These are phyloP conservation scores for Drosophila subobscura DNA, from an alignment of 1,140 invertebrate genomes.

Conservation along the genomic window DNA sequence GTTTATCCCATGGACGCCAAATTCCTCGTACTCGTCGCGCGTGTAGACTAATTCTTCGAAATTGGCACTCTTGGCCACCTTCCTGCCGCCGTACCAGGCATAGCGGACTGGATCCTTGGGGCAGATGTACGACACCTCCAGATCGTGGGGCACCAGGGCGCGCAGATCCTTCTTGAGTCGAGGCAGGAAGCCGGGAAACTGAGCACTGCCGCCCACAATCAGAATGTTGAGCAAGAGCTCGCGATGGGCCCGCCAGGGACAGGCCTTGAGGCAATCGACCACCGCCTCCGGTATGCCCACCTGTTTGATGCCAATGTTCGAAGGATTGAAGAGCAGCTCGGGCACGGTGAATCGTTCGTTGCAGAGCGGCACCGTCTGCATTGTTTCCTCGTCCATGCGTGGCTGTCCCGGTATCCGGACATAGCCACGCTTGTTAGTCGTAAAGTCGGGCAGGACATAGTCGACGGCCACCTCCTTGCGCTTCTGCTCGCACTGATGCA, in stretches of 20 bases:
- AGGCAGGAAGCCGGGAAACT: conserved; percentile 93
- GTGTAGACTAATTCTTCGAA: conserved; percentile 90
- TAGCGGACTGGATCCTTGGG: conserved; percentile 92
- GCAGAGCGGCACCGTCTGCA: conserved; percentile 92
- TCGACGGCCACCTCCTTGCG: conserved; percentile 91
- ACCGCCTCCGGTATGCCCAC: conserved; percentile 97
- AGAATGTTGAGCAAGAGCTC: conserved; percentile 95
- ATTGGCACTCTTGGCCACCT: conserved; percentile 89
- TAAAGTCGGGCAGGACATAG: conserved; percentile 98
- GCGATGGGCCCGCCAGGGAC: conserved; percentile 91
- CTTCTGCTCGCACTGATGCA: conserved; percentile 86
- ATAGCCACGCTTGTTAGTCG: conserved; percentile 92
- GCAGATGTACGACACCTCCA: conserved; percentile 89
- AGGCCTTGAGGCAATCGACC: conserved; percentile 88
- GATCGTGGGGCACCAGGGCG: conserved; percentile 90
- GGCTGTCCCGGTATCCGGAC: conserved; percentile 82
- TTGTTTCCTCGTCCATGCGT: conserved; percentile 82
- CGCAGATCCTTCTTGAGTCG: conserved; percentile 92
- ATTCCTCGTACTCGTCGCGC: conserved; percentile 94
- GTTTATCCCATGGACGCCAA: conserved; percentile 86
- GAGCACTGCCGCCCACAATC: conserved; percentile 94
- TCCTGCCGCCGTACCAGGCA: conserved; percentile 94
- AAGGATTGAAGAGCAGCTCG: conserved; percentile 97
- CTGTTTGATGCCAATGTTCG: conserved; percentile 94
- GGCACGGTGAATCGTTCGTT: conserved; percentile 97